Base-by-base conservation (phyloP, 1,140 invertebrate species). In the Panulirus ornatus region DNA sequence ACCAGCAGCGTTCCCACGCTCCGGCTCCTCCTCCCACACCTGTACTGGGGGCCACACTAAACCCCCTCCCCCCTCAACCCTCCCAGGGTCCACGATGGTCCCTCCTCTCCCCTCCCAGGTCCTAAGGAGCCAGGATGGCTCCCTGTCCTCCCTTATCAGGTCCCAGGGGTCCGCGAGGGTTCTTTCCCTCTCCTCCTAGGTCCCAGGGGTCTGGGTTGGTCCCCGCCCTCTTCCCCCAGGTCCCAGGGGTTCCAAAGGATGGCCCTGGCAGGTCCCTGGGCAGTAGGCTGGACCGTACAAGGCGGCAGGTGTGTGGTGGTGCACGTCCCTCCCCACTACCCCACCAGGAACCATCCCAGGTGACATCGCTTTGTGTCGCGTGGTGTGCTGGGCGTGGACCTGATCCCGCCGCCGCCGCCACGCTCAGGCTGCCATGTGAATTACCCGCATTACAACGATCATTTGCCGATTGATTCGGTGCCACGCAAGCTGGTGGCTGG, bases 321-420 rank as follows among this genome's bases (percentile, higher is more conserved):
- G 11, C 66, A 14, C n/a, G 2, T 30, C 66, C 66, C 66, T 27
- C 27, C 71, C 36, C 71, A 8, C 71, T 34, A 75, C 71, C 19
- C 71, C 0, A 34, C 36, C 40, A 5, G 0, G 38, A 22, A 40
- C 19, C 38, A 42, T 6, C 76, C 44, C 76, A 44, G 14, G 76
- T 79, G 76, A 79, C 76, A 79, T 79, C 42, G 76, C 76, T 79
- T 79, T 79, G 76, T 79, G 76, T 79, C 76, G 76, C 76, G 76
- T 79, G 76, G 76, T 79, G 47, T 27, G 6, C 19, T 44, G 76
- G 76, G 40, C 47, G 76, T 51, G 11, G 40, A 27, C 76, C 19
- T 79, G 76, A 79, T 79, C 76, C 76, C 44, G 40, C 5, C 42
- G 76, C 76, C 44, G 40, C 5, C 42, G 76, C 42, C 76, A 34